phyloP scores from a whole-genome alignment of 2,888 invertebrate species.

The Hypomecis punctinalis region DNA sequence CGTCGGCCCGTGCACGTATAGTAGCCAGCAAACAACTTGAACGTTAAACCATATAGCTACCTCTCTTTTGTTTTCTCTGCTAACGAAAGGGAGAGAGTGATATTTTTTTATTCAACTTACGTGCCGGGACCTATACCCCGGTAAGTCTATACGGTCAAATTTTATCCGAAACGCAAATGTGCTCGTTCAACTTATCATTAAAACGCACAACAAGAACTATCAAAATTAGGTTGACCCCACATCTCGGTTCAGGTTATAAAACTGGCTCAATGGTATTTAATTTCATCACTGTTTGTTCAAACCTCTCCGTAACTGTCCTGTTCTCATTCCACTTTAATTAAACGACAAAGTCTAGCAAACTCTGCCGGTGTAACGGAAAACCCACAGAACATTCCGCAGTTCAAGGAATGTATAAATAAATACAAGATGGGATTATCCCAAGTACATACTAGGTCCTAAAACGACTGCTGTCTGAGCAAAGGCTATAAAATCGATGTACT shows the following conservation, averaged over 20 bases:
- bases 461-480: constrained; percentile 47
- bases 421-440: constrained; percentile 52
- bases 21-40: too few species aligned
- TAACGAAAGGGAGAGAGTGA: too few species aligned
- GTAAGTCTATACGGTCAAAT: not conserved
- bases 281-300: constrained; percentile 25
- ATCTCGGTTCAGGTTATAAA: constrained; percentile 25
- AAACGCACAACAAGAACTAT: constrained; percentile 11
- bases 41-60: too few species aligned
- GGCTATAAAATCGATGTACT: constrained; percentile 50
- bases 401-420: constrained; percentile 49
- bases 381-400: constrained; percentile 21
- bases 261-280: constrained; percentile 27
- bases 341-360: constrained; percentile 28
- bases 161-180: not conserved
- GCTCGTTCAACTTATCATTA: not conserved
- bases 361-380: constrained; percentile 26
- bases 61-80: too few species aligned
- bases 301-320: constrained; percentile 18
- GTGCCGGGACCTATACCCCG: too few species aligned
- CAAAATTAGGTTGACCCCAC: constrained; percentile 17
- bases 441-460: constrained; percentile 42
- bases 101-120: too few species aligned
- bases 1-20: too few species aligned
- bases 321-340: constrained; percentile 30